Percentiles rank a stretch among this genome's conserved stretches.
phyloP scores from a whole-genome alignment of 2,797 vertebrate genomes.

The Discoglossus pictus region DNA sequence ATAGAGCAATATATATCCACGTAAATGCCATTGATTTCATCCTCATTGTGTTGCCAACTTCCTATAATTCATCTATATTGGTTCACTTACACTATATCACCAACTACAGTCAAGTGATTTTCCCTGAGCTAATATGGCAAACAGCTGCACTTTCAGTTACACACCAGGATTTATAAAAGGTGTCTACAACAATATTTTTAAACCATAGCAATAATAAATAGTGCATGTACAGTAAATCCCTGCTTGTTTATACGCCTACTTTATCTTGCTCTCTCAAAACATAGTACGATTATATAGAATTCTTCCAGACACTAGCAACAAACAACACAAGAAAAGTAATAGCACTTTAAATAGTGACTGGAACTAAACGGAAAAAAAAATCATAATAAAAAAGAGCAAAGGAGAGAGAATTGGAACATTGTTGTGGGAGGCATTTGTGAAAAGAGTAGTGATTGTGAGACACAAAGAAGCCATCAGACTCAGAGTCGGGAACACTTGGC shows the following conservation, averaged over 20 bases:
- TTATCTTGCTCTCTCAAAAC: background rate
- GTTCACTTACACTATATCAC: too few species aligned
- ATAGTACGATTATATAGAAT: too few species aligned
- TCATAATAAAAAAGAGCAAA: background rate
- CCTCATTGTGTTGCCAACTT: too few species aligned
- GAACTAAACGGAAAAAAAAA: background rate
- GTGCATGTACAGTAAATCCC: slow-evolving; percentile 26
- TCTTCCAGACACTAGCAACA: too few species aligned
- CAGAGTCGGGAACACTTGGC: slow-evolving; percentile 52
- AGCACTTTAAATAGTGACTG: background rate
- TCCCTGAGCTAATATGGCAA: too few species aligned
- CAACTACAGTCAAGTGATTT: too few species aligned
- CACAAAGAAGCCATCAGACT: slow-evolving; percentile 36
- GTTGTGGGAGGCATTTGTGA: slow-evolving; percentile 24
- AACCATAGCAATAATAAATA: too few species aligned
- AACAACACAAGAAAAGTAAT: background rate
- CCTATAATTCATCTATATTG: too few species aligned
- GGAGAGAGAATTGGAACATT: background rate
- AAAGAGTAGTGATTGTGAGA: slow-evolving; percentile 24
- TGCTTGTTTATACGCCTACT: slow-evolving; percentile 9
- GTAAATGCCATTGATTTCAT: too few species aligned
- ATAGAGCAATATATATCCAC: too few species aligned
- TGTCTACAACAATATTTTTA: too few species aligned
- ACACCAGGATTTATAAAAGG: slow-evolving; percentile 75
- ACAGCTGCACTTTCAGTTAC: slow-evolving; percentile 76